phyloP scores from a whole-genome alignment of 2,113 vertebrate species.

The Clupea harengus region DNA sequence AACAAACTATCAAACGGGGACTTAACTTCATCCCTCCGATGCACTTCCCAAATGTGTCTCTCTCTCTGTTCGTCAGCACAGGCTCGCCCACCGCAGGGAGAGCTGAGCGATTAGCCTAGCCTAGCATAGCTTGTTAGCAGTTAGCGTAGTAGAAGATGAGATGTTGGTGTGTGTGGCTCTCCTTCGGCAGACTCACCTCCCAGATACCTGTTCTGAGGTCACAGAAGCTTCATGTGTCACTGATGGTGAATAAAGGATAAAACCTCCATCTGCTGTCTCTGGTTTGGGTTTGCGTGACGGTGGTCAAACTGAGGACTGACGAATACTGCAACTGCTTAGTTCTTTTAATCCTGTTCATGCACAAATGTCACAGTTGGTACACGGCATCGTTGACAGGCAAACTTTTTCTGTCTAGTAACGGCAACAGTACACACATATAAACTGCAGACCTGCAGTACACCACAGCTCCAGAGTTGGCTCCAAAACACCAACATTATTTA shows the following conservation, averaged over 20 bases:
- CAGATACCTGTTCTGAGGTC: constrained; percentile 5
- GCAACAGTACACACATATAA: too few species aligned
- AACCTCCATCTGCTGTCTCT: background rate
- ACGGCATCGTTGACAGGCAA: too few species aligned
- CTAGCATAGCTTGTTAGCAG: background rate
- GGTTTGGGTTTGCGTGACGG: background rate
- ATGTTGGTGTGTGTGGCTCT: background rate
- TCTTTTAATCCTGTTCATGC: too few species aligned
- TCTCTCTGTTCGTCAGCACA: background rate
- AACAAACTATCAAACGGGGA: background rate
- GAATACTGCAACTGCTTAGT: too few species aligned
- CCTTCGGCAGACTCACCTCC: background rate
- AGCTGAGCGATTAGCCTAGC: background rate
- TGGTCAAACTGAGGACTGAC: too few species aligned
- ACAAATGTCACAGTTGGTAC: too few species aligned
- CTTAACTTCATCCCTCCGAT: background rate
- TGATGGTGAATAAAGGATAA: constrained; percentile 12
- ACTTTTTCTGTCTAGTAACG: too few species aligned
- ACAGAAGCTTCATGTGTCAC: constrained; percentile 8
- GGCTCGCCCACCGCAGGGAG: background rate
- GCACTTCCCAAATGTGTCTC: constrained; percentile 5
- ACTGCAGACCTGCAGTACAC: too few species aligned
- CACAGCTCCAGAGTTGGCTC: too few species aligned
- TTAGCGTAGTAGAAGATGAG: background rate
- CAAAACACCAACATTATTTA: too few species aligned